Percentiles rank a stretch among this genome's conserved stretches.
phyloP scores from a whole-genome alignment of 1,140 invertebrate genomes.

The Microplitis mediator region DNA sequence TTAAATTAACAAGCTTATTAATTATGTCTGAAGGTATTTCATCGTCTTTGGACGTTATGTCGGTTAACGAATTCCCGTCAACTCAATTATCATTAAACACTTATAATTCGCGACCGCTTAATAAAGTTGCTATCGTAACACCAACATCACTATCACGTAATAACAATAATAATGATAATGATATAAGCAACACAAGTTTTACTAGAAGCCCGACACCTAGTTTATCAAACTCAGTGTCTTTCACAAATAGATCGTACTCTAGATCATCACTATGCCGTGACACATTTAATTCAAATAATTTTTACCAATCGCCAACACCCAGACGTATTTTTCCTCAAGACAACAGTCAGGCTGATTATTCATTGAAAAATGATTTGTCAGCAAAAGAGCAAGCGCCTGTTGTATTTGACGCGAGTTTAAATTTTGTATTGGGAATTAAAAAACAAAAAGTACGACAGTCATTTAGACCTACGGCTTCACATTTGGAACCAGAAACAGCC shows the following conservation, averaged over 20 bases:
- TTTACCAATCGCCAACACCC: conserved; percentile 54
- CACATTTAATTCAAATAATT: not conserved
- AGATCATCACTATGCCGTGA: not conserved
- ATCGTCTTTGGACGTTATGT: no score
- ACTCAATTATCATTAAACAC: conserved; percentile 14
- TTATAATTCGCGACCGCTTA: conserved; percentile 27
- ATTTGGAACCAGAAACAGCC: conserved; percentile 74
- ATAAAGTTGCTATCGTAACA: conserved; percentile 36
- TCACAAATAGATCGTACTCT: not conserved
- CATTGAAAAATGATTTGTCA: conserved; percentile 63
- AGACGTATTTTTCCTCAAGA: conserved; percentile 71
- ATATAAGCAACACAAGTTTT: not conserved
- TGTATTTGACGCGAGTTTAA: conserved; percentile 80
- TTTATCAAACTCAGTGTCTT: conserved; percentile 28
- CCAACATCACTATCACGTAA: conserved; percentile 18
- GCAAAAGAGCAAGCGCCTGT: conserved; percentile 75
- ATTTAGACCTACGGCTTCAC: conserved; percentile 73
- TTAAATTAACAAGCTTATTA: no score
- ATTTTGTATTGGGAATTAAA: conserved; percentile 75
- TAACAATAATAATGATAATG: not conserved
- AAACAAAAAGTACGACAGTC: conserved; percentile 71
- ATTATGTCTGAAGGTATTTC: no score
- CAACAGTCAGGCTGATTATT: conserved; percentile 26
- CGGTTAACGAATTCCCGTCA: no score
- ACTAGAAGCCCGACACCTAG: conserved; percentile 39